Evolutionary conservation across 37 sponge, comb jelly and placozoan species (phyloP).

Genomic region (Theonella swinhoei): DNA sequence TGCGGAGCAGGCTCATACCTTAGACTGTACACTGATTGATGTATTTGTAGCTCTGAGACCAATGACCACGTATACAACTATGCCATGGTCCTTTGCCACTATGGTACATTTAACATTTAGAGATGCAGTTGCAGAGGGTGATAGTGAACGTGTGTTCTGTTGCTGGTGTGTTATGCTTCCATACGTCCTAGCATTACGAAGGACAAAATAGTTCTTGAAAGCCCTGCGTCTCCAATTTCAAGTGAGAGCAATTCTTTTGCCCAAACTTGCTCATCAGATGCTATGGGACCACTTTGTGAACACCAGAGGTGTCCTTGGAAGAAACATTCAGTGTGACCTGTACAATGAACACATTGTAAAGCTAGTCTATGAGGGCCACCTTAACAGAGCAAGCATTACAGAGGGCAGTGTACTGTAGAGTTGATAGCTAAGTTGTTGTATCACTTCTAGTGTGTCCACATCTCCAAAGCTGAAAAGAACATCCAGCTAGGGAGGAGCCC

Average conservation of each 20-base stretch:
- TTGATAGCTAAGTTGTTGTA: too few relatives aligned
- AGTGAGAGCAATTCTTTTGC: constrained; percentile 1
- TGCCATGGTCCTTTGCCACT: constrained; percentile 17
- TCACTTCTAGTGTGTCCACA: too few relatives aligned
- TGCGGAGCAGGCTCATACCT: too few relatives aligned
- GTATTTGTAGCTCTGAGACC: not conserved
- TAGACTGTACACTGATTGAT: too few relatives aligned
- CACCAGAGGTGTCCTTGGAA: too few relatives aligned
- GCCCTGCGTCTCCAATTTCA: constrained; percentile 14
- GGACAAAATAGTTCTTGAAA: constrained; percentile 20
- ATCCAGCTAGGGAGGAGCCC: too few relatives aligned
- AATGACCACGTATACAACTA: constrained; percentile 22
- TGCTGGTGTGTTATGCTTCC: constrained; percentile 14
- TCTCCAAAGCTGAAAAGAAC: too few relatives aligned
- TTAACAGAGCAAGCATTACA: too few relatives aligned
- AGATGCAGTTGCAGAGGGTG: constrained; percentile 37
- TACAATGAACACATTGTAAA: too few relatives aligned
- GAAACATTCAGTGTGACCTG: too few relatives aligned
- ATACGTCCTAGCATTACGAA: constrained; percentile 9
- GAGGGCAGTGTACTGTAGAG: too few relatives aligned
- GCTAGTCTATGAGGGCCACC: too few relatives aligned
- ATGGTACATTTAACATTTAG: constrained; percentile 1
- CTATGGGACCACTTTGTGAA: constrained; percentile 35
- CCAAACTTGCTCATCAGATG: constrained; percentile 14
- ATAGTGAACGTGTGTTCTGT: constrained; percentile 18